Evolutionary conservation across 2,797 vertebrate genomes (phyloP), one percentile per base, ranked within the genome.

Genomic region (Rhinichthys osculus): DNA sequence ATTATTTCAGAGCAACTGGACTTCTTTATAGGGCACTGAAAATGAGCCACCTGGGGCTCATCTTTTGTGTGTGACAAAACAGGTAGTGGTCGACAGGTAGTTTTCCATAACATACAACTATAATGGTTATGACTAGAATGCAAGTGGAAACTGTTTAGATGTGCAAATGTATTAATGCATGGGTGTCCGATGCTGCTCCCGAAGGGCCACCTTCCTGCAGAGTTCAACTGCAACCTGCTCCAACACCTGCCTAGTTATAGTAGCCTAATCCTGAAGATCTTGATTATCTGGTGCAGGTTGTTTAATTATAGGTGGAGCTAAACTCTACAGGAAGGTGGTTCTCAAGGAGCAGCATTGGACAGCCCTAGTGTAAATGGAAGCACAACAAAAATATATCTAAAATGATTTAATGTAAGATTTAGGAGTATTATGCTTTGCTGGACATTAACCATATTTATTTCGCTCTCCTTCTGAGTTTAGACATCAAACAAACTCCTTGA

Each of bases 41-140:
- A 83, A 54, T 38, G 19, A 66, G 50, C 78, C 90, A 88, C 78
- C 90, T 88, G 81, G 83, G 66, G 52, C 81, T 62, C 30, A 40
- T 69, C 17, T 47, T 38, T 38, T 33, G 35, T 79, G 42, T 83
- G 66, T 66, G 30, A 70, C 66, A 30, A 70, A 35, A 74, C 78
- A 70, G 64, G 62, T 70, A 62, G 57, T 81, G 42, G 13, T 59
- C 3, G 0, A 64, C 35, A 78, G 10, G 47, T 50, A 16, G 10
- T 81, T 70, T n/a, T 69, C 54, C 38, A 69, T 81, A 52, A 27
- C 47, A 70, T 10, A 38, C 23, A 52, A 57, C 50, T 30, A 19
- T 33, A 79, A 64, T 17, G 52, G 30, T 27, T 72, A 70, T 62
- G 1, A 50, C 47, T 80, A 66, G 59, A 80, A 79, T 59, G 47